Evolutionary conservation across 2,113 vertebrate genomes (phyloP).

Genomic region (Fukomys damarensis): DNA sequence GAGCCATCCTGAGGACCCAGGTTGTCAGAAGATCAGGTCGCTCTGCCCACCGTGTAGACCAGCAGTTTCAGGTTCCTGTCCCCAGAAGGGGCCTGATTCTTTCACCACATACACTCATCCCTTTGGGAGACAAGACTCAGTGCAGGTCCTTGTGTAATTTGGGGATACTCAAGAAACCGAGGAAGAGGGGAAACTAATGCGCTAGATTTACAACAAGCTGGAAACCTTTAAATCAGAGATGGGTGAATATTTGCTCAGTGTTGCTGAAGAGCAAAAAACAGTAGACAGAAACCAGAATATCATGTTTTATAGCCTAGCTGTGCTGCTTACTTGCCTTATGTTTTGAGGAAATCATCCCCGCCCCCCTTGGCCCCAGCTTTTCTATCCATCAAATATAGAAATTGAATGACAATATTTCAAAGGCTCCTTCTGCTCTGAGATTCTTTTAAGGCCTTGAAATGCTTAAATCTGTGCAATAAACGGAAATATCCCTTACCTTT

Average conservation of each 20-base stretch:
- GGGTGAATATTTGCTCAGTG: not conserved
- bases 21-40: too few species aligned
- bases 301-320: not conserved
- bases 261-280: not conserved
- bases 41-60: not conserved
- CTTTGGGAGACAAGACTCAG: not conserved
- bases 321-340: not conserved
- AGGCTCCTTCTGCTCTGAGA: not conserved
- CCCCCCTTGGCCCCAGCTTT: not conserved
- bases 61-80: not conserved
- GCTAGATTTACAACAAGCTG: not conserved
- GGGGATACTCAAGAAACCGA: not conserved
- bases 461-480: not conserved
- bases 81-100: not conserved
- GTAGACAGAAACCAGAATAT: not conserved
- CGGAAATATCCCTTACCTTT: not conserved
- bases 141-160: not conserved
- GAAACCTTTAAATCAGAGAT: not conserved
- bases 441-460: constrained; percentile 16
- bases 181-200: not conserved
- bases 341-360: not conserved
- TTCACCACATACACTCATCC: not conserved
- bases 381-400: not conserved
- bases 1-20: not conserved
- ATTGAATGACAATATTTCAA: not conserved